phyloP scores from a whole-genome alignment of 1,140 invertebrate genomes.

The Conus betulinus region DNA sequence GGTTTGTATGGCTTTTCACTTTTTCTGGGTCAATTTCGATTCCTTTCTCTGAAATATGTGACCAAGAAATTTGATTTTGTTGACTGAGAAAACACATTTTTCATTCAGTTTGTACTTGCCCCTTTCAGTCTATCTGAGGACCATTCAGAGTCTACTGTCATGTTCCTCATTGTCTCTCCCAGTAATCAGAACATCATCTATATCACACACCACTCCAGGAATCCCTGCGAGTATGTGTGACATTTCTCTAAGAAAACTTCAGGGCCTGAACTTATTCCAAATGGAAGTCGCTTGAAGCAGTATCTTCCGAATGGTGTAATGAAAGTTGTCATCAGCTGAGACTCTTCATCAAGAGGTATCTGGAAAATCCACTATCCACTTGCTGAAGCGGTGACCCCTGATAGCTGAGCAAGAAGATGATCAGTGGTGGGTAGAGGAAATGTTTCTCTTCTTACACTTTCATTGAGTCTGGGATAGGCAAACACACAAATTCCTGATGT shows the following conservation, averaged over 20 bases:
- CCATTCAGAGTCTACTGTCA: not conserved
- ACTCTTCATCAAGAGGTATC: not conserved
- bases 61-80: not conserved
- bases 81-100: not conserved
- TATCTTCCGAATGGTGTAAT: too few species aligned
- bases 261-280: not conserved
- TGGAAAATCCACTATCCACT: too few species aligned
- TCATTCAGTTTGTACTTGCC: not conserved
- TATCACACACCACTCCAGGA: not conserved
- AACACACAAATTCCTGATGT: too few species aligned
- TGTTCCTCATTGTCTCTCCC: not conserved
- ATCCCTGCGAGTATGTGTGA: not conserved
- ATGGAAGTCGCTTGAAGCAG: too few species aligned
- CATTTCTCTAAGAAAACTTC: not conserved
- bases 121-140: not conserved
- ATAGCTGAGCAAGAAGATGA: not conserved
- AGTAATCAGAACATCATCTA: constrained; percentile 10
- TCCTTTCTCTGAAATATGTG: not conserved
- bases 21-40: not conserved
- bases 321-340: not conserved
- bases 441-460: constrained; percentile 19
- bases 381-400: too few species aligned
- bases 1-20: not conserved
- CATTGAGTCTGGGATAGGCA: not conserved
- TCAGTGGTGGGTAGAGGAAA: not conserved